phyloP scores from a whole-genome alignment of 2,888 invertebrate genomes.

The Mesorhabditis belari region DNA sequence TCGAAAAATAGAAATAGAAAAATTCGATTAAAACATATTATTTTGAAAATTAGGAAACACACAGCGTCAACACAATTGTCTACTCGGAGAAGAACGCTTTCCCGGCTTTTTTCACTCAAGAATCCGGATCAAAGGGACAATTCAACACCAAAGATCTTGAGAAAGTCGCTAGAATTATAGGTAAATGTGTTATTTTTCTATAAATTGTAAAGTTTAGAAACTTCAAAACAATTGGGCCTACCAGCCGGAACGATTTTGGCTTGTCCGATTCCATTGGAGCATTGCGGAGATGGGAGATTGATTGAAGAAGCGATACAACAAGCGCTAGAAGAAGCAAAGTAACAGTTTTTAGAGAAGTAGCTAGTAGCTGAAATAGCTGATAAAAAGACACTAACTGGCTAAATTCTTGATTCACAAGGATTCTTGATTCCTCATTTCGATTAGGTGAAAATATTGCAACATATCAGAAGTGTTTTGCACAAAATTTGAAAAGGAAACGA shows the following conservation, averaged over 20 bases:
- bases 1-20: too few relatives aligned
- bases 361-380: too few relatives aligned
- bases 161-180: slow-evolving; percentile 71
- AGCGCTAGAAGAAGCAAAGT: slow-evolving; percentile 63
- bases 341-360: neutral
- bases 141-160: slow-evolving; percentile 63
- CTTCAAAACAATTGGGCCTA: slow-evolving; percentile 46
- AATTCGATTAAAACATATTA: too few relatives aligned
- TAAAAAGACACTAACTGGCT: too few relatives aligned
- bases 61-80: slow-evolving; percentile 81
- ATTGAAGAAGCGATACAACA: slow-evolving; percentile 67
- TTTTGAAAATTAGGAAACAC: slow-evolving; percentile 71
- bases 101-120: slow-evolving; percentile 83
- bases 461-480: too few relatives aligned
- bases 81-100: slow-evolving; percentile 68
- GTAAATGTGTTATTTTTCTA: slow-evolving; percentile 21
- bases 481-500: too few relatives aligned
- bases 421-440: too few relatives aligned
- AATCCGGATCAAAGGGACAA: slow-evolving; percentile 70
- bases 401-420: too few relatives aligned
- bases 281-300: slow-evolving; percentile 58
- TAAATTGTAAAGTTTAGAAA: slow-evolving; percentile 28
- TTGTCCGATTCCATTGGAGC: slow-evolving; percentile 76
- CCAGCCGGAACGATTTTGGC: slow-evolving; percentile 69
- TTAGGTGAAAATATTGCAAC: too few relatives aligned